Conservation (phyloP, 2,888 invertebrate species). For the Galerucella pusilla region DNA sequence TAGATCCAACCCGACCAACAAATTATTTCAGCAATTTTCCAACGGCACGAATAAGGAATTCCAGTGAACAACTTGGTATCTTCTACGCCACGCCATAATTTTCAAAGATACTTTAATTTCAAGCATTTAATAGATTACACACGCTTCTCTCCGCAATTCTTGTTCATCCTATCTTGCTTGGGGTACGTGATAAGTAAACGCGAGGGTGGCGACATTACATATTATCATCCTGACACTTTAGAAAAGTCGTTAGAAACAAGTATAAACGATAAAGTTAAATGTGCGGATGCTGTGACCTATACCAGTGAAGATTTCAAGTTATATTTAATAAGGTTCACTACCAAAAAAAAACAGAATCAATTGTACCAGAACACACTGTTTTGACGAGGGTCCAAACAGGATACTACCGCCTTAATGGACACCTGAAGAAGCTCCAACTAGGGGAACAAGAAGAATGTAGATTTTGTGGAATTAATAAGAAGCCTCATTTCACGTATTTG, state of each 20-base stretch:
- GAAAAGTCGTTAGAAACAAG: not conserved
- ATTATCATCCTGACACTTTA: not conserved
- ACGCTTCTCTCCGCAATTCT: slow-evolving; percentile 2
- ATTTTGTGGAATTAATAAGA: too few species aligned
- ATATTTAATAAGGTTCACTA: too few species aligned
- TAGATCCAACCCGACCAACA: slow-evolving; percentile 2
- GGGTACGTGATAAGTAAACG: not conserved
- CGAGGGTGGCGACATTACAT: slow-evolving; percentile 1
- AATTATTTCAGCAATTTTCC: slow-evolving; percentile 11
- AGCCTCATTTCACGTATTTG: too few species aligned
- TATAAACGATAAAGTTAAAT: too few species aligned
- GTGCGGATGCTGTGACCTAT: too few species aligned
- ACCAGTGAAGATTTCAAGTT: too few species aligned
- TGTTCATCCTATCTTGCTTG: not conserved
- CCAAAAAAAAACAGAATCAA: too few species aligned
- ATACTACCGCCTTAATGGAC: too few species aligned
- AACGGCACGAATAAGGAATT: slow-evolving; percentile 17
- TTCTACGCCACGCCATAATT: slow-evolving; percentile 16
- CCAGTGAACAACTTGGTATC: slow-evolving; percentile 2
- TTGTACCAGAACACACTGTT: too few species aligned
- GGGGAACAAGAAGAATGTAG: too few species aligned
- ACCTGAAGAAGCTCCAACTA: too few species aligned
- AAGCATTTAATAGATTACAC: slow-evolving; percentile 21
- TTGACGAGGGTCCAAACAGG: too few species aligned
- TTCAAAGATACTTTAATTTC: slow-evolving; percentile 18